These are phyloP conservation scores for Saccostrea glomerata DNA, from an alignment of 1,140 invertebrate species.

Conservation along the genomic window DNA sequence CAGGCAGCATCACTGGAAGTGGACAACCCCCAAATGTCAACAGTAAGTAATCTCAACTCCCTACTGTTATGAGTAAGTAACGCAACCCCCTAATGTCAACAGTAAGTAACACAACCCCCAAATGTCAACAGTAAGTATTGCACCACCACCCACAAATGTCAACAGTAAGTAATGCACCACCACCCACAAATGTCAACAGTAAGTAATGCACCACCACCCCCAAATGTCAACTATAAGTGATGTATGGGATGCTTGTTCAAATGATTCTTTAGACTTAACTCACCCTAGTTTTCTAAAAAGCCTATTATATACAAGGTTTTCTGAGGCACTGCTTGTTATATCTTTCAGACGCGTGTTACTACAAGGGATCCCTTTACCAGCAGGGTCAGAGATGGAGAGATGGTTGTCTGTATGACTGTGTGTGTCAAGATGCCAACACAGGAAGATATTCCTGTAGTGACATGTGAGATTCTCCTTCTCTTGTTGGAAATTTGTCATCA, in stretches of 20 bases:
- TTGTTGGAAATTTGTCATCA: too few relatives aligned
- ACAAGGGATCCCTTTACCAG: conserved; percentile 68
- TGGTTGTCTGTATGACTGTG: conserved; percentile 70
- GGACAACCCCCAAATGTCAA: conserved; percentile 54
- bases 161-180: background rate
- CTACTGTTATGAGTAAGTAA: background rate
- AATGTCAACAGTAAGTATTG: conserved; percentile 25
- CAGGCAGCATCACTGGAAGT: conserved; percentile 57
- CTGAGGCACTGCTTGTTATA: too few relatives aligned
- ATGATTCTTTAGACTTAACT: too few relatives aligned
- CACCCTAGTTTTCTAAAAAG: too few relatives aligned
- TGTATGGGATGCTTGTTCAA: too few relatives aligned
- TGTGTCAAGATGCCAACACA: conserved; percentile 64
- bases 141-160: background rate
- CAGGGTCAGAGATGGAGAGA: conserved; percentile 72
- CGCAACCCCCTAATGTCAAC: conserved; percentile 43
- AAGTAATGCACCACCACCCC: background rate
- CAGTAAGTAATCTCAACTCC: background rate
- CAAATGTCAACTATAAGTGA: background rate
- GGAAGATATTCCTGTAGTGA: conserved; percentile 66
- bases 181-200: background rate
- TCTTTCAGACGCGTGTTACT: conserved; percentile 64
- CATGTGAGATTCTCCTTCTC: conserved; percentile 51
- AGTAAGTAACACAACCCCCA: conserved; percentile 23
- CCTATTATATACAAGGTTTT: too few relatives aligned